phyloP scores from a whole-genome alignment of 2,113 vertebrate species.

The Syngnathus scovelli region DNA sequence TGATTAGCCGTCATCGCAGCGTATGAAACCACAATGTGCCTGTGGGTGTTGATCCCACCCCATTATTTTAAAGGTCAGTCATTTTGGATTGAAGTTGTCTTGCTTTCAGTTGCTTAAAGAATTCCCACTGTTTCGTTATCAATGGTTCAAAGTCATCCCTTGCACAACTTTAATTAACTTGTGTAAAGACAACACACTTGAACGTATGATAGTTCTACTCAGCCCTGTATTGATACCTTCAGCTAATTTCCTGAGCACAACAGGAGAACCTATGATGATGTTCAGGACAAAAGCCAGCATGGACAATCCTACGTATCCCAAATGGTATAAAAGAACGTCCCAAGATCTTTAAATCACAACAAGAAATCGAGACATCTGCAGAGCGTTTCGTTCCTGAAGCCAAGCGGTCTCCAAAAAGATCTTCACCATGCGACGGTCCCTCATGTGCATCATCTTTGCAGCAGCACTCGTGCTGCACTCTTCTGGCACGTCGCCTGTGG shows the following conservation, averaged over 20 bases:
- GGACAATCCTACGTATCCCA: slow-evolving; percentile 5
- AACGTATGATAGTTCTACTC: slow-evolving; percentile 40
- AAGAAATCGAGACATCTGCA: slow-evolving; percentile 17
- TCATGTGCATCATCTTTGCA: slow-evolving; percentile 47
- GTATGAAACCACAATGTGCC: slow-evolving; percentile 13
- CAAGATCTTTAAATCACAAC: slow-evolving; percentile 19
- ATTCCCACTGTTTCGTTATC: slow-evolving; percentile 42
- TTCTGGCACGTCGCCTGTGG: slow-evolving; percentile 39
- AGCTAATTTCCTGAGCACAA: slow-evolving; percentile 38
- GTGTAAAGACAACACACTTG: slow-evolving; percentile 49
- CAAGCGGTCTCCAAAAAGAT: slow-evolving; percentile 15
- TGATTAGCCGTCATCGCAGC: slow-evolving; percentile 1
- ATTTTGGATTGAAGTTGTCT: slow-evolving; percentile 46
- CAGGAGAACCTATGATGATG: slow-evolving; percentile 16
- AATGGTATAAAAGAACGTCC: slow-evolving; percentile 60
- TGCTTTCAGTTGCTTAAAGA: slow-evolving; percentile 31
- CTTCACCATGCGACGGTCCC: slow-evolving; percentile 59
- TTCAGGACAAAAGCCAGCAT: slow-evolving; percentile 25
- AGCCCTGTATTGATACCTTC: slow-evolving; percentile 23
- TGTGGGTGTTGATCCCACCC: slow-evolving; percentile 45
- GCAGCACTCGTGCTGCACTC: slow-evolving; percentile 54
- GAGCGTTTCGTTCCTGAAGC: slow-evolving; percentile 7
- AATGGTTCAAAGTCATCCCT: slow-evolving; percentile 7
- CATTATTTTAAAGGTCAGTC: slow-evolving; percentile 61
- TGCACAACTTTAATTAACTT: slow-evolving; percentile 56